Evolutionary conservation across 1,140 invertebrate species (phyloP).

Genomic region (Antheraea mylitta): DNA sequence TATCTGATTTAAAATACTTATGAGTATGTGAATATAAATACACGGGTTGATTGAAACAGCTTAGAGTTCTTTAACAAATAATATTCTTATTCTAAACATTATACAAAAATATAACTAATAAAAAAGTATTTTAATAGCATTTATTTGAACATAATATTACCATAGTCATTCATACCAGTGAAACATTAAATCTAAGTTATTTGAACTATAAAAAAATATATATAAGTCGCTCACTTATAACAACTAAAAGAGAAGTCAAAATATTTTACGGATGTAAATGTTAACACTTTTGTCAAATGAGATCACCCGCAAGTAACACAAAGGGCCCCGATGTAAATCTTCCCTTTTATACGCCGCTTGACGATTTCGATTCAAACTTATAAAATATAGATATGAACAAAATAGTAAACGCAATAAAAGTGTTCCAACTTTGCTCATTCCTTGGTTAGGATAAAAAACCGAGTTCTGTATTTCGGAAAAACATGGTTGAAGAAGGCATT

Average conservation of each 20-base stretch:
- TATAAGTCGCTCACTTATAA: constrained; percentile 40
- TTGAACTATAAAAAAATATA: constrained; percentile 28
- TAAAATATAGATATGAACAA: constrained; percentile 72
- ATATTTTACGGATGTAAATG: constrained; percentile 73
- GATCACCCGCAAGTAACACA: constrained; percentile 63
- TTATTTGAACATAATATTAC: neutral
- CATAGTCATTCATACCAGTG: neutral
- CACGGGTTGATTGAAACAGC: too few species aligned
- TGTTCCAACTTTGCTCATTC: constrained; percentile 33
- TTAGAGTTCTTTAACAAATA: too few species aligned
- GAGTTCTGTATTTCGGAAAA: constrained; percentile 42
- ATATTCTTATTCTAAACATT: too few species aligned
- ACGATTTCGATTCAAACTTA: constrained; percentile 38
- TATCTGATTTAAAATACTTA: too few species aligned
- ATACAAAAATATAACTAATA: too few species aligned
- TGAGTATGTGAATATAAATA: too few species aligned
- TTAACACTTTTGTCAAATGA: constrained; percentile 73
- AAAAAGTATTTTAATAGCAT: neutral
- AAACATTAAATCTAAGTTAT: constrained; percentile 17
- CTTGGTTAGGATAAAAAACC: constrained; percentile 44
- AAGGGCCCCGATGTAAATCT: constrained; percentile 69
- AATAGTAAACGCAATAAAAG: constrained; percentile 64
- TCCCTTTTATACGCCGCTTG: constrained; percentile 52
- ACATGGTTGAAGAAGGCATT: constrained; percentile 37
- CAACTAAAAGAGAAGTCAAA: constrained; percentile 72